Evolutionary conservation across 2,888 invertebrate genomes (phyloP).

Genomic region (Microctonus aethiopoides): DNA sequence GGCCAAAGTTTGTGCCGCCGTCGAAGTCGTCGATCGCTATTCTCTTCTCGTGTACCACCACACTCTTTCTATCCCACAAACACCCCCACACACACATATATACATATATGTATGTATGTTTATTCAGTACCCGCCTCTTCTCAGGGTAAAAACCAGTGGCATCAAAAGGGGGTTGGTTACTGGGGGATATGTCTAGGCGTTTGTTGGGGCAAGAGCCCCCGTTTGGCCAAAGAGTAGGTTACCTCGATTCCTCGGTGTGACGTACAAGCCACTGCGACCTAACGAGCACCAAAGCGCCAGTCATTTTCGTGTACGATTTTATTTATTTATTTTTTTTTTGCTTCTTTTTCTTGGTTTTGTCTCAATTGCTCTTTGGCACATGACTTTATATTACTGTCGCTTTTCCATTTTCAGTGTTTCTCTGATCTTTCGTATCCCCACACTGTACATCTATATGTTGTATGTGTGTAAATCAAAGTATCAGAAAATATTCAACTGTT

Average conservation of each 20-base stretch:
- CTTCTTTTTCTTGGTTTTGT: background rate
- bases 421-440: background rate
- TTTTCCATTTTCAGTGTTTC: background rate
- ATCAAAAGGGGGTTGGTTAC: background rate
- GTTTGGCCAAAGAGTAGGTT: conserved; percentile 45
- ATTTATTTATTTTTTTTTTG: conserved; percentile 6
- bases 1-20: conserved; percentile 1
- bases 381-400: background rate
- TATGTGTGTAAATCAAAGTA: too few species aligned
- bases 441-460: too few species aligned
- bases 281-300: conserved; percentile 32
- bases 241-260: conserved; percentile 45
- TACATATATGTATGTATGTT: too few species aligned
- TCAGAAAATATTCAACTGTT: too few species aligned
- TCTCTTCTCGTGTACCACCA: background rate
- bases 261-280: conserved; percentile 34
- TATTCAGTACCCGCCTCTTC: background rate
- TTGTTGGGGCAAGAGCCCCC: conserved; percentile 35
- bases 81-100: too few species aligned
- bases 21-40: conserved; percentile 21
- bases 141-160: background rate
- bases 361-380: background rate
- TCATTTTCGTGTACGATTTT: conserved; percentile 34
- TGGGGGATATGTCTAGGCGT: conserved; percentile 5
- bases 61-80: background rate